Evolutionary conservation across 2,797 vertebrate species (phyloP).

Genomic region (Poecilia gillii): DNA sequence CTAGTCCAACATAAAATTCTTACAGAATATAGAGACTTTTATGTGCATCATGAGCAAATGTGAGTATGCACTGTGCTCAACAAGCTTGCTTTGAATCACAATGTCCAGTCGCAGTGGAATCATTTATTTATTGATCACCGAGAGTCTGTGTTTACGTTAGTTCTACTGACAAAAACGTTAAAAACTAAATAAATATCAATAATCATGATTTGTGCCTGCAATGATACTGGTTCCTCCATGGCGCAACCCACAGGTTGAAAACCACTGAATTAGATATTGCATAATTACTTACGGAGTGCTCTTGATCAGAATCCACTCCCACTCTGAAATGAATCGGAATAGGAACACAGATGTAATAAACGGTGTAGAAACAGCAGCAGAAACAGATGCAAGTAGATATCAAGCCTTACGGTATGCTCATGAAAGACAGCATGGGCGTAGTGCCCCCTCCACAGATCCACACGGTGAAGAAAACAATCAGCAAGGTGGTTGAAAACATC

Average conservation of each 20-base stretch:
- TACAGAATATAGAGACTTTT: neutral
- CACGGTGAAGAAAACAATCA: constrained; percentile 97
- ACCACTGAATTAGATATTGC: too few species aligned
- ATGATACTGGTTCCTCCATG: neutral
- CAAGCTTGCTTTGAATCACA: neutral
- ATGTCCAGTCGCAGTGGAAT: neutral
- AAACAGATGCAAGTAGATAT: neutral
- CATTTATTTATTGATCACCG: neutral
- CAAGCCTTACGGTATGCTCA: constrained; percentile 88
- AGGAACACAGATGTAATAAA: neutral
- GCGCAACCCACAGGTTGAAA: neutral
- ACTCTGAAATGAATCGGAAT: constrained; percentile 77
- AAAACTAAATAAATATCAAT: neutral
- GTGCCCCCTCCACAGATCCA: constrained; percentile 97
- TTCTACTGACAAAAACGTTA: neutral
- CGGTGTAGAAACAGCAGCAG: neutral
- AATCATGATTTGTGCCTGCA: neutral
- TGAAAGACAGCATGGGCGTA: constrained; percentile 92
- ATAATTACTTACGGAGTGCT: constrained; percentile 83
- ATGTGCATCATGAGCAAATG: neutral
- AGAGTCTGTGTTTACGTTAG: too few species aligned
- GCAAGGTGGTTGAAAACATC: constrained; percentile 96
- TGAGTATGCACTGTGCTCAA: neutral
- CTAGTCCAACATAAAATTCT: neutral
- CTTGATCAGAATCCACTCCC: constrained; percentile 91